A percentile compares a stretch with the other conserved stretches of the same genome.
phyloP scores from a whole-genome alignment of 2,888 invertebrate genomes.

The Amblyjoppa proteus region DNA sequence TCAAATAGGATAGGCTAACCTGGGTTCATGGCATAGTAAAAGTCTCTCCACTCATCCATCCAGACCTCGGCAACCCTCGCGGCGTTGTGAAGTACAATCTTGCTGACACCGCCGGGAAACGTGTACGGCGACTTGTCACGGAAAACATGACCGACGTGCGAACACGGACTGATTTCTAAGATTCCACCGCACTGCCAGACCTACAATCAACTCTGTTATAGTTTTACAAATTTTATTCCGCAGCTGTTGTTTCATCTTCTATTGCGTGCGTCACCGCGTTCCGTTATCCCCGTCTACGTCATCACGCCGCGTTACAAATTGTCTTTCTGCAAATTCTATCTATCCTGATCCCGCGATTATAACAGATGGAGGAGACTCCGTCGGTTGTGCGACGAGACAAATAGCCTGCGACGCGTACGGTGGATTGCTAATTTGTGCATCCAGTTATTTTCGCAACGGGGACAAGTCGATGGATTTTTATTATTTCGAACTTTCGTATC shows the following conservation, averaged over 20 bases:
- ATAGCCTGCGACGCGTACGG: neutral
- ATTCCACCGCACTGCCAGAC: conserved; percentile 99
- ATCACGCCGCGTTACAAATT: neutral
- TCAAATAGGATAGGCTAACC: conserved; percentile 88
- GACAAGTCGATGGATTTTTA: neutral
- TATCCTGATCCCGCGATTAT: neutral
- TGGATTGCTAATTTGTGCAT: neutral
- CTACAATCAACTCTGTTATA: conserved; percentile 86
- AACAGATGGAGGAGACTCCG: conserved; percentile 6
- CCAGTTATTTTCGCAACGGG: neutral
- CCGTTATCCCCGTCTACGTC: conserved; percentile 5
- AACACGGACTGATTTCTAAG: conserved; percentile 97
- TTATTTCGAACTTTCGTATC: neutral
- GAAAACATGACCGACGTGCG: conserved; percentile 98
- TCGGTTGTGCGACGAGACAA: neutral
- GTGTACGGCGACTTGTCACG: conserved; percentile 99
- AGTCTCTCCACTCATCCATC: conserved; percentile 99
- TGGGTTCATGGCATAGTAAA: conserved; percentile 99
- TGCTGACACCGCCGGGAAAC: conserved; percentile 99
- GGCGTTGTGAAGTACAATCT: conserved; percentile 99
- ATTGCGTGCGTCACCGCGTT: neutral
- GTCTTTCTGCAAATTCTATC: conserved; percentile 3
- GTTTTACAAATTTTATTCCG: conserved; percentile 52
- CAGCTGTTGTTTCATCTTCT: neutral
- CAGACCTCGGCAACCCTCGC: conserved; percentile 99